phyloP scores from a whole-genome alignment of 2,888 invertebrate species.

The Oegoconia quadripuncta region DNA sequence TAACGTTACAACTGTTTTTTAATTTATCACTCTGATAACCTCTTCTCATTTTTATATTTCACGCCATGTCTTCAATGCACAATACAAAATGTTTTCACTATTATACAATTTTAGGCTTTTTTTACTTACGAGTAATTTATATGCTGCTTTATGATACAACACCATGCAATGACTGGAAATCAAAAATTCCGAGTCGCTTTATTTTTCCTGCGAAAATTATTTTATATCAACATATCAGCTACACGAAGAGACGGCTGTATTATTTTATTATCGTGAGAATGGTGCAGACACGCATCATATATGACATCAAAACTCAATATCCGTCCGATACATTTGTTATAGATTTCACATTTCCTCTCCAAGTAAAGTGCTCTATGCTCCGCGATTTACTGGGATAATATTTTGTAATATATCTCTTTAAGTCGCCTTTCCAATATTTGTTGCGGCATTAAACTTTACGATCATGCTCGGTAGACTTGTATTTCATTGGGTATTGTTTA shows the following conservation, averaged over 20 bases:
- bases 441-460: slow-evolving; percentile 51
- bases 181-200: not conserved
- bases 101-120: too few relatives aligned
- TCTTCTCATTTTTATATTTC: too few relatives aligned
- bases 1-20: too few relatives aligned
- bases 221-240: not conserved
- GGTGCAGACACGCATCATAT: slow-evolving; percentile 52
- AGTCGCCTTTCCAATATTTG: slow-evolving; percentile 50
- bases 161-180: not conserved
- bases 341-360: slow-evolving; percentile 59
- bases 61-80: too few relatives aligned
- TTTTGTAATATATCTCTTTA: slow-evolving; percentile 50
- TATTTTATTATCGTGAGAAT: slow-evolving; percentile 64
- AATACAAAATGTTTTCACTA: too few relatives aligned
- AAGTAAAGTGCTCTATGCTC: slow-evolving; percentile 36
- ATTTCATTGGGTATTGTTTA: slow-evolving; percentile 44
- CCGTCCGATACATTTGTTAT: slow-evolving; percentile 60
- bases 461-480: slow-evolving; percentile 34
- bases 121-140: too few relatives aligned
- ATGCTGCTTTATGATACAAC: not conserved
- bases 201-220: not conserved
- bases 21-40: too few relatives aligned
- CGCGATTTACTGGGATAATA: slow-evolving; percentile 48
- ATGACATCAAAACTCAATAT: slow-evolving; percentile 71
- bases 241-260: slow-evolving; percentile 29